Base-by-base conservation (phyloP, 1,140 invertebrate species). In the Proales similis region DNA sequence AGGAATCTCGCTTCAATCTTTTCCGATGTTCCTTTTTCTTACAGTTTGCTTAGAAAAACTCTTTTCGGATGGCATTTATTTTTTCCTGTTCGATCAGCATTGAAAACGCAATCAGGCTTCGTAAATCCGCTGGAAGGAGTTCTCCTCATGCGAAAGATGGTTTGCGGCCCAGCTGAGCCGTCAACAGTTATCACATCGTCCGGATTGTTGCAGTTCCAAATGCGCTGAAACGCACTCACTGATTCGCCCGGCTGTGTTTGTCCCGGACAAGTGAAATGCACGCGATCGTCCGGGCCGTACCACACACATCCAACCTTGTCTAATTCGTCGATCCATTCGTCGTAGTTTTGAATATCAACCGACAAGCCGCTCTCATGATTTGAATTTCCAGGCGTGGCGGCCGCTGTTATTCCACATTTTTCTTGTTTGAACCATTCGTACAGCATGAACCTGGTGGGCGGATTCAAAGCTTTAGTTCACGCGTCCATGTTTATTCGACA, bases 391-490 rank as follows among this genome's bases (percentile, higher is more conserved):
- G 48, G 48, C 3, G 20, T 33, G 22, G 48, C 48, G 39, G 48
- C 48, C 26, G n/a, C n/a, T n/a, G n/a, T n/a, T n/a, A 51, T 51
- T 33, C 48, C 48, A 51, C 48, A 51, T 51, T 51, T 51, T n/a
- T 36, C 48, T 0, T 12, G 14, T 19, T 7, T 4, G 26, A 36
- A 51, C 48, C 48, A 51, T 36, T 33, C 39, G 32, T 51, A 51
- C n/a, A 51, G 17, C 30, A 51, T 36, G 26, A 51, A 22, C 26
- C 48, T 51, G 11, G 22, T 33, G 20, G 30, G 12, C n/a, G 14
- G 0, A 6, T 4, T 6, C 24, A 20, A n/a, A 14, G 1, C 11
- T 38, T 33, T 33, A 33, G 17, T 42, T n/a, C n/a, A n/a, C n/a
- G n/a, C n/a, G n/a, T n/a, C n/a, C n/a, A n/a, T n/a, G n/a, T n/a